Conservation (phyloP, 2,797 vertebrate genomes). For the Mormyrus hasselquistii region DNA sequence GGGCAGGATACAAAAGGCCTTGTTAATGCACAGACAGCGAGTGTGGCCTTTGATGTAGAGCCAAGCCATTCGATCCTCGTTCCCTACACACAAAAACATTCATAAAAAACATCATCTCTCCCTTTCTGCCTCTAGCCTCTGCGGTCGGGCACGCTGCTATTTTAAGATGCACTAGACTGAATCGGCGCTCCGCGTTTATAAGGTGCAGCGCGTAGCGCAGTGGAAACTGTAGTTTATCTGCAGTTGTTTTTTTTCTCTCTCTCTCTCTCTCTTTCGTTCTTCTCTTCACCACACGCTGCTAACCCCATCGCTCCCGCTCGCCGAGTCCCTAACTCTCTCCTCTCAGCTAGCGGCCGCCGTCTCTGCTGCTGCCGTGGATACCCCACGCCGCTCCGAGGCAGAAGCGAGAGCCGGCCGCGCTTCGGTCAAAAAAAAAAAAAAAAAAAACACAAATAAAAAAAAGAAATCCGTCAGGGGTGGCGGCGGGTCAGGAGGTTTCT, state of each 20-base stretch:
- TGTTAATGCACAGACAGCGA: conserved; percentile 87
- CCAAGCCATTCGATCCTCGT: conserved; percentile 81
- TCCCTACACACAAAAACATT: conserved; percentile 52
- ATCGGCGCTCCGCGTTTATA: conserved; percentile 29
- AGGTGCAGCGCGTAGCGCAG: conserved; percentile 33
- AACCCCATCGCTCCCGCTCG: conserved; percentile 6
- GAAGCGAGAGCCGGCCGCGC: not conserved
- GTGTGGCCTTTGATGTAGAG: conserved; percentile 83
- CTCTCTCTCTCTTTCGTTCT: not conserved
- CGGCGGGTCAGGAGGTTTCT: not conserved
- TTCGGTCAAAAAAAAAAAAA: not conserved
- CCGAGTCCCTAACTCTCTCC: not conserved
- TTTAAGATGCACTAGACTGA: conserved; percentile 64
- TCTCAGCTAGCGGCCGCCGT: not conserved
- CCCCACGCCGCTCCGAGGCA: not conserved
- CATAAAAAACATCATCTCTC: conserved; percentile 62
- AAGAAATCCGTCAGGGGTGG: not conserved
- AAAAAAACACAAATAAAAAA: not conserved
- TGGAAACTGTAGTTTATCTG: conserved; percentile 40
- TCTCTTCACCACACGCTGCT: conserved; percentile 18
- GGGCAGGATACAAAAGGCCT: conserved; percentile 89
- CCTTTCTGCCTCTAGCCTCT: conserved; percentile 68
- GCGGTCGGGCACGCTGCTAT: conserved; percentile 67
- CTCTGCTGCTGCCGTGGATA: not conserved
- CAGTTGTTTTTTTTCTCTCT: not conserved